phyloP scores from a whole-genome alignment of 2,797 vertebrate species.

The Molossus molossus region DNA sequence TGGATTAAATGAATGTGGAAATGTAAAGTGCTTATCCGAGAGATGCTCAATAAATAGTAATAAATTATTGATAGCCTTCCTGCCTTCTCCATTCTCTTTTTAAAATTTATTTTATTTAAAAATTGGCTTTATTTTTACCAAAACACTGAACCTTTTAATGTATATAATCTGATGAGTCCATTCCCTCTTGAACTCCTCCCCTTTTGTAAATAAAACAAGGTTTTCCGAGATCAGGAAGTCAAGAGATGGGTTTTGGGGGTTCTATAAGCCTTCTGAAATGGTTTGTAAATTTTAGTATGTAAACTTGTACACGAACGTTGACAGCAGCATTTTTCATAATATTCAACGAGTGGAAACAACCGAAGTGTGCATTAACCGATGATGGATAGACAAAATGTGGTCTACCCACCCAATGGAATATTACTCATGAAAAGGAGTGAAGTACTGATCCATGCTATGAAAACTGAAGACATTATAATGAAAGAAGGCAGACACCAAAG shows the following conservation, averaged over 20 bases:
- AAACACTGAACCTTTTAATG: not conserved
- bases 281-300: not conserved
- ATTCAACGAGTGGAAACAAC: not conserved
- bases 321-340: not conserved
- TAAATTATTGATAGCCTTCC: not conserved
- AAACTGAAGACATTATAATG: not conserved
- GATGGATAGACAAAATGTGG: not conserved
- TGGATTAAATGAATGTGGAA: not conserved
- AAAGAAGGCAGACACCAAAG: not conserved
- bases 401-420: not conserved
- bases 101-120: not conserved
- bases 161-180: not conserved
- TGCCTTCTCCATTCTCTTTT: not conserved
- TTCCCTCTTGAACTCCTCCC: not conserved
- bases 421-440: not conserved
- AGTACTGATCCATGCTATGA: not conserved
- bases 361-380: not conserved
- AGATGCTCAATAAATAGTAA: not conserved
- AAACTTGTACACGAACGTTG: not conserved
- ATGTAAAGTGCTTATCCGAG: not conserved
- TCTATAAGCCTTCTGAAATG: not conserved
- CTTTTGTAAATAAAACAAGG: constrained; percentile 38
- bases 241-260: constrained; percentile 5
- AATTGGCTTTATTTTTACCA: constrained; percentile 15
- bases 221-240: not conserved